A percentile compares a stretch with the other conserved stretches of the same genome.
Evolutionary conservation across 2,797 vertebrate genomes (phyloP).

Genomic region (Danio choprae): DNA sequence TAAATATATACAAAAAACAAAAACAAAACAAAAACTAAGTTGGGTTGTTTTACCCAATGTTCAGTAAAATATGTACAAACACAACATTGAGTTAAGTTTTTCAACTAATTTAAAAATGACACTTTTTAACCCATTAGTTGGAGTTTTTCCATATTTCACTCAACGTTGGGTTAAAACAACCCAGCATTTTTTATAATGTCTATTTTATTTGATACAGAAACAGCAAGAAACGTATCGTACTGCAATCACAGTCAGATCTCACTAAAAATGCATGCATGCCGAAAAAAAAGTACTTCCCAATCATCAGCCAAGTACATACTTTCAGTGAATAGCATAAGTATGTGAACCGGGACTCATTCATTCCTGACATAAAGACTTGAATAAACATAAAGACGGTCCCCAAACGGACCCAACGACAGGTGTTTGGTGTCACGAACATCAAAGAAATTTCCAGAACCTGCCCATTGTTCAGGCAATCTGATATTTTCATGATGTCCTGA

Average conservation of each 20-base stretch:
- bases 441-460: conserved; percentile 49
- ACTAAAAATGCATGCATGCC: too few relatives aligned
- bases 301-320: background rate
- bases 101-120: too few relatives aligned
- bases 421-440: conserved; percentile 52
- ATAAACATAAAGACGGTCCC: conserved; percentile 13
- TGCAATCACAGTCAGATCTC: background rate
- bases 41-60: too few relatives aligned
- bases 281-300: conserved; percentile 5
- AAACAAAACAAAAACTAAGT: too few relatives aligned
- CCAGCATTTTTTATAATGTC: too few relatives aligned
- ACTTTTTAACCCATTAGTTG: too few relatives aligned
- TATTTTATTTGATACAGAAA: background rate
- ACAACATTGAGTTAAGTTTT: too few relatives aligned
- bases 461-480: conserved; percentile 43
- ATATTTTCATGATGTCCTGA: conserved; percentile 44
- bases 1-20: too few relatives aligned
- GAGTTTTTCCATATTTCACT: too few relatives aligned
- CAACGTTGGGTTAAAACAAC: too few relatives aligned
- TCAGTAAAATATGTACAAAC: too few relatives aligned
- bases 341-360: background rate
- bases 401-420: conserved; percentile 26
- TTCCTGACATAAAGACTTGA: background rate
- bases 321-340: conserved; percentile 3
- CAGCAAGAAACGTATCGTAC: background rate